These are phyloP conservation scores for Drosophila niveifrons DNA, from an alignment of 2,888 invertebrate species.

Conservation along the genomic window DNA sequence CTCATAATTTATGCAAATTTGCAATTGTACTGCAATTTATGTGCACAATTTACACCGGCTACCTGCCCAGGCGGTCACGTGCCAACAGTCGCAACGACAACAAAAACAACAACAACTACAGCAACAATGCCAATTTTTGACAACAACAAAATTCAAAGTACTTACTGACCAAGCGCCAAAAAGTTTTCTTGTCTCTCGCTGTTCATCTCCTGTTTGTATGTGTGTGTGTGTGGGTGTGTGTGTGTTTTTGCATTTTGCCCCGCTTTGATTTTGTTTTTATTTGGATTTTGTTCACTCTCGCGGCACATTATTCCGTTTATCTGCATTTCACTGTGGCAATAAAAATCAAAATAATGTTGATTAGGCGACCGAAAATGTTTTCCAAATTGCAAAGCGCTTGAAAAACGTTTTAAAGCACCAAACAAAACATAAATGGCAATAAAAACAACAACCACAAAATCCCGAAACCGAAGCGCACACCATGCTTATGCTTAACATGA, in stretches of 20 bases:
- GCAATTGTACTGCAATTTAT: constrained; percentile 63
- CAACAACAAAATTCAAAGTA: constrained; percentile 12
- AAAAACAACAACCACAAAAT: not conserved
- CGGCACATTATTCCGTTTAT: constrained; percentile 63
- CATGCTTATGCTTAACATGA: constrained; percentile 18
- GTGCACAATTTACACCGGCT: constrained; percentile 62
- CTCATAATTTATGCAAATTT: constrained; percentile 74
- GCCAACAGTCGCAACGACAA: constrained; percentile 35
- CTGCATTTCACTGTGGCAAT: constrained; percentile 55
- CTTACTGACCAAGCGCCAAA: constrained; percentile 47
- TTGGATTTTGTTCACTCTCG: constrained; percentile 14
- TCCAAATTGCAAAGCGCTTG: constrained; percentile 25
- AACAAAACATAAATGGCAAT: not conserved
- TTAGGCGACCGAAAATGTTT: constrained; percentile 41
- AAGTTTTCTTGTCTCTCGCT: constrained; percentile 36
- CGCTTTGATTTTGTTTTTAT: constrained; percentile 35
- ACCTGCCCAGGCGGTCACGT: constrained; percentile 56
- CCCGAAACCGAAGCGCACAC: not conserved
- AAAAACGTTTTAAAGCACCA: constrained; percentile 33
- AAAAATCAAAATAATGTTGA: constrained; percentile 61
- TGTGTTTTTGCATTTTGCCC: constrained; percentile 18
- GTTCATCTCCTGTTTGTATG: not conserved
- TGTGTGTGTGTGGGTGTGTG: not conserved
- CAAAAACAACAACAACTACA: not conserved
- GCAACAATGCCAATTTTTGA: constrained; percentile 13